A percentile compares a stretch with the other conserved stretches of the same genome.
Conservation (phyloP, 2,797 vertebrate genomes). For the Schizopygopsis malacanthus region DNA sequence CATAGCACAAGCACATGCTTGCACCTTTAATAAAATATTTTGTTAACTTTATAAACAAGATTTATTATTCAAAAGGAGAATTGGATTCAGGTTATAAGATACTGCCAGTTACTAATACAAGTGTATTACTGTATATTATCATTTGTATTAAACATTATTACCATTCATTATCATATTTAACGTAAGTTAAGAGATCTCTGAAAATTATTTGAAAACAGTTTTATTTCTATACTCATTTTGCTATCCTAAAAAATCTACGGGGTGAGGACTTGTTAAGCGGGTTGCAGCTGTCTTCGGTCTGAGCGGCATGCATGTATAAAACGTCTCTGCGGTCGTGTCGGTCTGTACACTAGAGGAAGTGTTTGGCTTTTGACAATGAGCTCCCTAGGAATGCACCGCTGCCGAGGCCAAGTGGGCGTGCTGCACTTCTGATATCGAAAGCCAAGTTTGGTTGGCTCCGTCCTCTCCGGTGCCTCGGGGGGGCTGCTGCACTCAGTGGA, state of each 20-base stretch:
- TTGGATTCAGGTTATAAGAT: background rate
- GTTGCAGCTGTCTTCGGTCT: slow-evolving; percentile 65
- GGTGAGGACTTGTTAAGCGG: slow-evolving; percentile 27
- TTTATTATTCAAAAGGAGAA: background rate
- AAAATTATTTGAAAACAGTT: background rate
- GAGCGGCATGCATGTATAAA: slow-evolving; percentile 74
- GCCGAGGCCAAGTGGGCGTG: slow-evolving; percentile 80
- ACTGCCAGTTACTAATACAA: background rate
- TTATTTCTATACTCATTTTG: background rate
- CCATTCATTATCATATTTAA: background rate
- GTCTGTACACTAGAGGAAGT: slow-evolving; percentile 78
- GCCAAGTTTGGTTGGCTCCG: slow-evolving; percentile 77
- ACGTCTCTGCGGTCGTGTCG: slow-evolving; percentile 76
- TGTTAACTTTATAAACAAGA: background rate
- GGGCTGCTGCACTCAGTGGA: slow-evolving; percentile 64
- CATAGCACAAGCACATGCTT: background rate
- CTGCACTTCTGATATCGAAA: slow-evolving; percentile 72
- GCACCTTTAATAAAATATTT: background rate
- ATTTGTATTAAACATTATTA: background rate
- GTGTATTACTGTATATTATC: background rate
- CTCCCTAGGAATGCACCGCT: slow-evolving; percentile 82
- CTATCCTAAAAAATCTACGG: background rate
- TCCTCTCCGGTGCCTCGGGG: slow-evolving; percentile 72
- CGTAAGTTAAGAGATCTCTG: background rate
- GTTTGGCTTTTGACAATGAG: slow-evolving; percentile 83